Conservation (phyloP, 2,113 vertebrate genomes). For the Psilopsiagon aurifrons region DNA sequence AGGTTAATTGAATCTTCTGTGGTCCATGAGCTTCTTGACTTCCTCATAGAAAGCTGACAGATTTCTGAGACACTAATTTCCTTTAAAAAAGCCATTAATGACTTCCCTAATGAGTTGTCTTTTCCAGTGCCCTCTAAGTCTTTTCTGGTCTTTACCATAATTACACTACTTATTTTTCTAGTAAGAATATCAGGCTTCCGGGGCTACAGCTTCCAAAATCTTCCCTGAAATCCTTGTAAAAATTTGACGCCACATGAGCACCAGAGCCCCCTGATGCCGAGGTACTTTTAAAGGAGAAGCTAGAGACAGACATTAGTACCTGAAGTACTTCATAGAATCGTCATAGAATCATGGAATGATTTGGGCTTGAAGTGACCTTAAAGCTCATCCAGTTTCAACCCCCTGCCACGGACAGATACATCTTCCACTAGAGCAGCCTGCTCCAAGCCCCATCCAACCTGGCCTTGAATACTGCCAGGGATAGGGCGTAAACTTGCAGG, state of each 20-base stretch:
- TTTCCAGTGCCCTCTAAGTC: background rate
- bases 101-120: background rate
- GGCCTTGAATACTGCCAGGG: background rate
- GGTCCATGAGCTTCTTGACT: background rate
- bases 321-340: background rate
- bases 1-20: background rate
- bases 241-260: background rate
- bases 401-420: background rate
- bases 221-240: background rate
- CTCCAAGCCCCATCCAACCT: background rate
- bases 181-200: background rate
- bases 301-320: background rate
- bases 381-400: background rate
- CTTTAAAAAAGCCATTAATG: background rate
- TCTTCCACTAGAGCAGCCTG: background rate
- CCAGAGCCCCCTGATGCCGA: rapidly evolving
- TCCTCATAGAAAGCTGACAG: background rate
- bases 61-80: background rate
- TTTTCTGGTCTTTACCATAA: background rate
- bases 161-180: background rate
- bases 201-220: background rate
- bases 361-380: background rate
- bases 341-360: background rate
- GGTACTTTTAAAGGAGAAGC: background rate
- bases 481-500: background rate